Evolutionary conservation across 2,113 vertebrate species (phyloP).

Genomic region (Calidris pygmaea): DNA sequence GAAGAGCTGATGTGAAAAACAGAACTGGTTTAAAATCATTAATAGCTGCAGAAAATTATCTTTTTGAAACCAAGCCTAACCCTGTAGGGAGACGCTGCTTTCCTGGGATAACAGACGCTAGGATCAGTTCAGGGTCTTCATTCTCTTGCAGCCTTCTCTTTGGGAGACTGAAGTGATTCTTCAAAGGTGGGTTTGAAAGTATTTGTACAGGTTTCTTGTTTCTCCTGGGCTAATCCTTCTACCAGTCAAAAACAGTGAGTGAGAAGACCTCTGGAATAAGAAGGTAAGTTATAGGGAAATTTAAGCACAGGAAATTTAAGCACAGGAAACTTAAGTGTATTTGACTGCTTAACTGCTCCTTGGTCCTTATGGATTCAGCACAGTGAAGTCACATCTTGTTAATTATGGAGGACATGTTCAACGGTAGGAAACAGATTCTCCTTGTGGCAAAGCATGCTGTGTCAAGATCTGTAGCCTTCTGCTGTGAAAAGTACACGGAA

Average conservation of each 20-base stretch:
- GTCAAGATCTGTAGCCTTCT: not conserved
- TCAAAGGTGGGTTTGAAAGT: not conserved
- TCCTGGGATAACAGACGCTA: not conserved
- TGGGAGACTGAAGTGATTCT: not conserved
- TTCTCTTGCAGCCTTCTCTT: not conserved
- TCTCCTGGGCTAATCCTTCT: not conserved
- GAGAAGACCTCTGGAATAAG: not conserved
- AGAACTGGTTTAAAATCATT: not conserved
- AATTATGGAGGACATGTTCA: not conserved
- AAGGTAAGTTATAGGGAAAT: not conserved
- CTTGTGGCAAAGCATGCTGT: not conserved
- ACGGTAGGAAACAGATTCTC: not conserved
- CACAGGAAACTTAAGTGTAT: not conserved
- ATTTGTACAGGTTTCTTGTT: not conserved
- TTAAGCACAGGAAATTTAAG: not conserved
- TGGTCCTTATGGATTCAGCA: not conserved
- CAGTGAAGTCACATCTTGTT: not conserved
- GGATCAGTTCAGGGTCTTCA: not conserved
- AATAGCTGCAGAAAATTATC: not conserved
- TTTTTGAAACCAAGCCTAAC: not conserved
- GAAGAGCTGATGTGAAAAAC: not conserved
- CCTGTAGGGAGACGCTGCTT: not conserved
- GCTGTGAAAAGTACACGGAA: not conserved
- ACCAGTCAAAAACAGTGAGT: not conserved
- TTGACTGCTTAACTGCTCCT: not conserved